These are phyloP conservation scores for Rhopalosiphum maidis DNA, from an alignment of 1,140 invertebrate genomes.

Conservation along the genomic window DNA sequence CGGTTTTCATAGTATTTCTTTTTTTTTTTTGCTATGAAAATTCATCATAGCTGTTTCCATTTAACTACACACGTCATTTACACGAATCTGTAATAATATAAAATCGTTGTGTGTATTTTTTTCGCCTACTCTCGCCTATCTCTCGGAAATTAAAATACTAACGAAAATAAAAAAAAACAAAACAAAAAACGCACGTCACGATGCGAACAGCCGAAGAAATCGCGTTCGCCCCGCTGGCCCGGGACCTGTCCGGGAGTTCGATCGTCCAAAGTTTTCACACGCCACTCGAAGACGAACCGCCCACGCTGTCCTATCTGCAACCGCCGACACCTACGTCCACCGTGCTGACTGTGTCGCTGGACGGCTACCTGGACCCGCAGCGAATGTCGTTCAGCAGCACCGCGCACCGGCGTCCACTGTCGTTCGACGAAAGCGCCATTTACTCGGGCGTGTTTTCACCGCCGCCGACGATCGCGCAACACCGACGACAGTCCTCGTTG, in stretches of 20 bases:
- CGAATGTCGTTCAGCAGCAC: constrained; percentile 79
- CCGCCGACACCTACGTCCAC: constrained; percentile 84
- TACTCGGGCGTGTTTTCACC: constrained; percentile 82
- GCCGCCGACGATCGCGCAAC: constrained; percentile 66
- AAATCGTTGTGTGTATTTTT: not conserved
- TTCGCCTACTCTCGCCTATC: not conserved
- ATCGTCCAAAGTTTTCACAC: constrained; percentile 74
- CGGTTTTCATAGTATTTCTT: not conserved
- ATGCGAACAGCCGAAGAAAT: not conserved
- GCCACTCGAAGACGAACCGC: constrained; percentile 64
- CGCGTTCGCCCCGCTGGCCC: constrained; percentile 64
- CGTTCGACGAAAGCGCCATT: constrained; percentile 72
- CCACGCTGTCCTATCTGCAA: constrained; percentile 67
- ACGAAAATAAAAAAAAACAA: too few species aligned
- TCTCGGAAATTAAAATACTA: not conserved
- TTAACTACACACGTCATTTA: not conserved
- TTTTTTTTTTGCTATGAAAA: not conserved
- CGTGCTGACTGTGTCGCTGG: constrained; percentile 80
- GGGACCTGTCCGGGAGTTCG: constrained; percentile 66
- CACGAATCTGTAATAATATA: not conserved
- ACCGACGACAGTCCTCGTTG: constrained; percentile 59
- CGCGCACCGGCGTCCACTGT: constrained; percentile 69
- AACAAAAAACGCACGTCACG: not conserved
- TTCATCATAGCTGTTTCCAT: not conserved
- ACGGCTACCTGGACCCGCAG: constrained; percentile 83